Conservation (phyloP, 2,888 invertebrate species). For the Pandemis cinnamomeana region DNA sequence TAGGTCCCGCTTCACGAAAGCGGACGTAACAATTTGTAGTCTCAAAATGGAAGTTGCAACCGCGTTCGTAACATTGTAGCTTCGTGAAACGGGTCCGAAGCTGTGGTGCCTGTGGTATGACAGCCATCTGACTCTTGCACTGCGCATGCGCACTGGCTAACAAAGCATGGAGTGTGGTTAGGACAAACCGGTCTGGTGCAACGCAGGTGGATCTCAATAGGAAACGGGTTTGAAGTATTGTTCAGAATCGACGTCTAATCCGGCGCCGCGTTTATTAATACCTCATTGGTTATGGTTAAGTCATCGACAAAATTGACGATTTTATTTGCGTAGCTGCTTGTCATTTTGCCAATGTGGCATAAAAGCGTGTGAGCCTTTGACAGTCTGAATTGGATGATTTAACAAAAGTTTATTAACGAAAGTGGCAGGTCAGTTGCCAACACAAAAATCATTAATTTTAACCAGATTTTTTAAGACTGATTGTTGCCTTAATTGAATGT, state of each 20-base stretch:
- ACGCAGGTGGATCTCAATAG: constrained; percentile 69
- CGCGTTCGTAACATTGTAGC: neutral
- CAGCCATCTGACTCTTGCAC: neutral
- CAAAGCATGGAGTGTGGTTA: constrained; percentile 59
- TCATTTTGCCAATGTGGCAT: neutral
- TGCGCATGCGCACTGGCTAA: neutral
- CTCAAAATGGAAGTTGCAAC: neutral
- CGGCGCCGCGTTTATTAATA: constrained; percentile 39
- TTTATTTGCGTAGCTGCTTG: neutral
- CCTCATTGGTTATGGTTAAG: neutral
- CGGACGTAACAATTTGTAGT: neutral
- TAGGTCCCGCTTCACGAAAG: constrained; percentile 1
- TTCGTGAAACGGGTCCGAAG: neutral
- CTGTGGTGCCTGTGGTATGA: neutral
- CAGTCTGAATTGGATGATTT: too few relatives aligned
- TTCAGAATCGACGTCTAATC: constrained; percentile 58
- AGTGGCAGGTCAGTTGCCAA: too few relatives aligned
- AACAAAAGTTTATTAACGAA: too few relatives aligned
- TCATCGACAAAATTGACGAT: neutral
- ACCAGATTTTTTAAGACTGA: too few relatives aligned
- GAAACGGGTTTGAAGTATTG: constrained; percentile 71
- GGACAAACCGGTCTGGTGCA: constrained; percentile 57
- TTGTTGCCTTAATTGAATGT: too few relatives aligned
- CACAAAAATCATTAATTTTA: too few relatives aligned
- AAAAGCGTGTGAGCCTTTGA: too few relatives aligned